These are phyloP conservation scores for Ptychadena robeensis DNA, from an alignment of 2,797 vertebrate species.

Conservation along the genomic window DNA sequence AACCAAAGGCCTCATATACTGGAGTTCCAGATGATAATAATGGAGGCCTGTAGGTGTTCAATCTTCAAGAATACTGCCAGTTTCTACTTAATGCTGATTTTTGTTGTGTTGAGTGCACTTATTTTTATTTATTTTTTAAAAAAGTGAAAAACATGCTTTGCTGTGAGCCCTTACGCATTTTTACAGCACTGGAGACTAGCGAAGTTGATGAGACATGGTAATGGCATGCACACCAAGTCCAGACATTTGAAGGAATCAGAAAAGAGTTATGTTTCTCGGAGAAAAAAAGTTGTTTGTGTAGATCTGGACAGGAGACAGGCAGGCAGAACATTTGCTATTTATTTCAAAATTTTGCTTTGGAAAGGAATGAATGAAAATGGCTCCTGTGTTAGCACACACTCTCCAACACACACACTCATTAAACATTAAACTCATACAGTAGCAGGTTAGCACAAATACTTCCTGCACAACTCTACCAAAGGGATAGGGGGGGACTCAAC, in stretches of 20 bases:
- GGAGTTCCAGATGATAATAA: background rate
- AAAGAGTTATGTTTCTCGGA: background rate
- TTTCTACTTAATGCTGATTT: background rate
- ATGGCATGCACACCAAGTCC: too few species aligned
- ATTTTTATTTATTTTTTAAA: background rate
- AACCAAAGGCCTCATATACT: background rate
- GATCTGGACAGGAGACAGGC: background rate
- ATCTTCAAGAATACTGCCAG: background rate
- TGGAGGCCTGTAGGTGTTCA: background rate
- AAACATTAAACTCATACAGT: too few species aligned
- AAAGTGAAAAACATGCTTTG: background rate
- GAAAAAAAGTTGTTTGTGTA: background rate
- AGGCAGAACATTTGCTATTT: background rate
- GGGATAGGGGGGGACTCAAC: constrained; percentile 1
- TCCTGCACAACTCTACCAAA: constrained; percentile 37
- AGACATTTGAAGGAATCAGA: background rate
- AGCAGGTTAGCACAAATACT: constrained; percentile 20
- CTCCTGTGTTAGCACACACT: constrained; percentile 13
- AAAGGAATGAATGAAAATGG: constrained; percentile 28
- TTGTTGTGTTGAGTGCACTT: too few species aligned
- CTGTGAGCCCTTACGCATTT: constrained; percentile 1
- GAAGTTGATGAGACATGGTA: background rate
- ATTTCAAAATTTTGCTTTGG: background rate
- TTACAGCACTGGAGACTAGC: background rate
- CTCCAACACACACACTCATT: background rate